These are phyloP conservation scores for Berghia stephanieae DNA, from an alignment of 1,140 invertebrate species.

Conservation along the genomic window DNA sequence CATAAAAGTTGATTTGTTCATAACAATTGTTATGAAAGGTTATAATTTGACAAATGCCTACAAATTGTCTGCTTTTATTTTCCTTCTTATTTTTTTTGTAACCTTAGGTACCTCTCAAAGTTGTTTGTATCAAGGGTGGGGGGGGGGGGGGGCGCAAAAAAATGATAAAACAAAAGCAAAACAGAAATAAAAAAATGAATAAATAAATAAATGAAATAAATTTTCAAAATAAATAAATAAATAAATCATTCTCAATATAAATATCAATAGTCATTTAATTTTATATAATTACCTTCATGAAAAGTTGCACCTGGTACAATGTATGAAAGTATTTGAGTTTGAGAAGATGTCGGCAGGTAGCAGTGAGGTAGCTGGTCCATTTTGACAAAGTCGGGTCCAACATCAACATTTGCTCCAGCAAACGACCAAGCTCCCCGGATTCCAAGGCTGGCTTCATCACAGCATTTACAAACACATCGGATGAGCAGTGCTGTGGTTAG, in stretches of 20 bases:
- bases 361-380: constrained; percentile 62
- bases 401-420: constrained; percentile 61
- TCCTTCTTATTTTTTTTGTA: too few relatives aligned
- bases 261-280: background rate
- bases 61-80: too few relatives aligned
- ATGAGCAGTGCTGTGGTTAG: constrained; percentile 52
- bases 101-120: too few relatives aligned
- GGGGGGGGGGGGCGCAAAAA: too few relatives aligned
- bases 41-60: too few relatives aligned
- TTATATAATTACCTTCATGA: constrained; percentile 64
- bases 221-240: too few relatives aligned
- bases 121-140: too few relatives aligned
- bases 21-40: too few relatives aligned
- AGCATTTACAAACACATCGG: constrained; percentile 65
- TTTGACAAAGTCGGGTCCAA: constrained; percentile 61
- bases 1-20: too few relatives aligned
- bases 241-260: background rate
- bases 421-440: constrained; percentile 56
- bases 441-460: constrained; percentile 63
- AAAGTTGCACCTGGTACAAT: constrained; percentile 65
- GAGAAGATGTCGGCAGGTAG: constrained; percentile 64
- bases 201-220: too few relatives aligned
- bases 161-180: too few relatives aligned
- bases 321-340: constrained; percentile 59
- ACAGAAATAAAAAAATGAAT: background rate